Percentiles rank a stretch among this genome's conserved stretches.
Evolutionary conservation across 2,797 vertebrate genomes (phyloP).

Genomic region (Gastrophryne carolinensis): DNA sequence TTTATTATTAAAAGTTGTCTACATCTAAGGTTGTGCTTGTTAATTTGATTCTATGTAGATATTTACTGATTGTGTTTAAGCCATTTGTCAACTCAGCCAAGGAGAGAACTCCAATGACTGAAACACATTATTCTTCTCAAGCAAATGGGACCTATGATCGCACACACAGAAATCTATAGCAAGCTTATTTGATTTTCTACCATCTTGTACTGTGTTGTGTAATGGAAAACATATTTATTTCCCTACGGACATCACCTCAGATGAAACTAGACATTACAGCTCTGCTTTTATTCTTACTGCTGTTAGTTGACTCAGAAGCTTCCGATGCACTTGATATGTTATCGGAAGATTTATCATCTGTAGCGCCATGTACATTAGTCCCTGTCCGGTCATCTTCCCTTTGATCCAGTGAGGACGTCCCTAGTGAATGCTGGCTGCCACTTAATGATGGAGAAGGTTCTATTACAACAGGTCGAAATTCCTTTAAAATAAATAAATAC

Average conservation of each 20-base stretch:
- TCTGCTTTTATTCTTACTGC: slow-evolving; percentile 72
- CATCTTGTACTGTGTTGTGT: slow-evolving; percentile 23
- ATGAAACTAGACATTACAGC: slow-evolving; percentile 55
- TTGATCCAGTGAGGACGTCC: slow-evolving; percentile 71
- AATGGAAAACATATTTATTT: slow-evolving; percentile 33
- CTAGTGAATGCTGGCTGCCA: slow-evolving; percentile 74
- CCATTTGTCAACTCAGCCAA: background rate
- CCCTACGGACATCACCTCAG: slow-evolving; percentile 53
- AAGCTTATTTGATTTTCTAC: slow-evolving; percentile 28
- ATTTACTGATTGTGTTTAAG: background rate
- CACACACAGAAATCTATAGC: slow-evolving; percentile 36
- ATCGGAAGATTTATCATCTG: slow-evolving; percentile 88
- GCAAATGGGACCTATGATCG: slow-evolving; percentile 18
- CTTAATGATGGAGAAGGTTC: slow-evolving; percentile 86
- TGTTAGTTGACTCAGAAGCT: slow-evolving; percentile 81
- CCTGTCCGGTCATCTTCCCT: slow-evolving; percentile 71
- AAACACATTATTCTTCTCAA: slow-evolving; percentile 1
- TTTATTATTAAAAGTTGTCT: too few species aligned
- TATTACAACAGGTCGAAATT: slow-evolving; percentile 86
- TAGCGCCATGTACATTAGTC: slow-evolving; percentile 73
- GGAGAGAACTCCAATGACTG: slow-evolving; percentile 7
- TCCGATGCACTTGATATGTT: slow-evolving; percentile 91
- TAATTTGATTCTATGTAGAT: background rate
- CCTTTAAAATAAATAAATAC: slow-evolving; percentile 66
- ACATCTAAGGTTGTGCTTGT: background rate